Conservation (phyloP, 2,888 invertebrate species). For the Gymnosoma rotundatum region DNA sequence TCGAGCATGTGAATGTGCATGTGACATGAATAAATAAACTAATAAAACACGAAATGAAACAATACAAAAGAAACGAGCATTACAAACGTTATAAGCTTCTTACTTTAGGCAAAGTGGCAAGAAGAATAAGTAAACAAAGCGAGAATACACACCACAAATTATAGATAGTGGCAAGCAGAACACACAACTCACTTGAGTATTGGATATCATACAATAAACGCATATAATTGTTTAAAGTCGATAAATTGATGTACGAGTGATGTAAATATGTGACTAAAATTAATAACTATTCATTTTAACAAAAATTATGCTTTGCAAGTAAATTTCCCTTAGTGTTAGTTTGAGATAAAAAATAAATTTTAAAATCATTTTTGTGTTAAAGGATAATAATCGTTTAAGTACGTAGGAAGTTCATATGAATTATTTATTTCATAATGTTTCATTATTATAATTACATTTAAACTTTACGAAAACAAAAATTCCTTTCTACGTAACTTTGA, state of each 20-base stretch:
- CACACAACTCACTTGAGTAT: constrained; percentile 8
- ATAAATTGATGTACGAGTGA: constrained; percentile 59
- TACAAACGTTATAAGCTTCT: constrained; percentile 43
- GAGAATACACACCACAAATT: neutral
- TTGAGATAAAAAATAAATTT: too few relatives aligned
- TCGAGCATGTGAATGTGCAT: constrained; percentile 31
- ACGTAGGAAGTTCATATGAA: too few relatives aligned
- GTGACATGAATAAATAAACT: constrained; percentile 60
- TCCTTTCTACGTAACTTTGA: too few relatives aligned
- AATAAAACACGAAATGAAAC: constrained; percentile 11
- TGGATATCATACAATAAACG: constrained; percentile 31
- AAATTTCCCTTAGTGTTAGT: too few relatives aligned
- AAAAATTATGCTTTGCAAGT: too few relatives aligned
- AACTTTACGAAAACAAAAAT: too few relatives aligned
- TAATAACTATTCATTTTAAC: constrained; percentile 54
- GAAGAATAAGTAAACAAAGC: neutral
- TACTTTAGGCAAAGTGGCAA: constrained; percentile 32
- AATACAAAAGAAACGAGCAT: neutral
- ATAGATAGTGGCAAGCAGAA: constrained; percentile 22
- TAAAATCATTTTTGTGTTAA: too few relatives aligned
- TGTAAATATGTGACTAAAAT: constrained; percentile 60
- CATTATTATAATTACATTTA: too few relatives aligned
- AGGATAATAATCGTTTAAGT: too few relatives aligned
- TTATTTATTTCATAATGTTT: too few relatives aligned
- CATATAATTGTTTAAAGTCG: constrained; percentile 44